These are phyloP conservation scores for Eurystomus glaucurus DNA, from an alignment of 2,797 vertebrate genomes.

Conservation along the genomic window DNA sequence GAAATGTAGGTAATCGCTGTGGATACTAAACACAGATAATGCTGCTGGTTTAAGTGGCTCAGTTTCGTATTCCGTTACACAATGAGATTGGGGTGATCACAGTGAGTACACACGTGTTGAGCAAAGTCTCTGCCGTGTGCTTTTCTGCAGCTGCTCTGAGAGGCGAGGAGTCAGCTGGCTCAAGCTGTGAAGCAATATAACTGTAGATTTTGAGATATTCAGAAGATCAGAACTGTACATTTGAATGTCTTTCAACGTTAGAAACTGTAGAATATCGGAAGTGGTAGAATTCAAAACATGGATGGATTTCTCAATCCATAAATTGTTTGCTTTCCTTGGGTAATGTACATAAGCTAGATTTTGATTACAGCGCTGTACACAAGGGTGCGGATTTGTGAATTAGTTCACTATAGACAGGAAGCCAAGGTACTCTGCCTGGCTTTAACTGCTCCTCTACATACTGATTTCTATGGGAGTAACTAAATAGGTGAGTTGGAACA, in stretches of 20 bases:
- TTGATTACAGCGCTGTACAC: neutral
- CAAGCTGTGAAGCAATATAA: neutral
- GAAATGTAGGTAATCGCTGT: neutral
- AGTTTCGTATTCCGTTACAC: neutral
- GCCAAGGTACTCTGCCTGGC: too few relatives aligned
- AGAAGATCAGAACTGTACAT: neutral
- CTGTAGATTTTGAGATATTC: neutral
- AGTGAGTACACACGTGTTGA: neutral
- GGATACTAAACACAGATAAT: neutral
- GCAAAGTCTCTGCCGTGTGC: neutral
- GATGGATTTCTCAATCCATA: neutral
- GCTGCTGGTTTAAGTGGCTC: neutral
- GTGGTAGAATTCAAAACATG: neutral
- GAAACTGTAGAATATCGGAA: neutral
- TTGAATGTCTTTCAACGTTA: neutral
- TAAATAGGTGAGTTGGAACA: neutral
- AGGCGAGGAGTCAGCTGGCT: neutral
- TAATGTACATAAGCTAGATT: neutral
- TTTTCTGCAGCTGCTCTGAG: neutral
- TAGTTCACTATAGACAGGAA: too few relatives aligned
- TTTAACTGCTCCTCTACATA: neutral
- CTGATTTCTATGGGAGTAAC: neutral
- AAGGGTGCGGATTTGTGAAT: too few relatives aligned
- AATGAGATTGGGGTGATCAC: neutral
- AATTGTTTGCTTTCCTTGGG: neutral